phyloP scores from a whole-genome alignment of 2,888 invertebrate genomes.

The Xestia rhomboidea region DNA sequence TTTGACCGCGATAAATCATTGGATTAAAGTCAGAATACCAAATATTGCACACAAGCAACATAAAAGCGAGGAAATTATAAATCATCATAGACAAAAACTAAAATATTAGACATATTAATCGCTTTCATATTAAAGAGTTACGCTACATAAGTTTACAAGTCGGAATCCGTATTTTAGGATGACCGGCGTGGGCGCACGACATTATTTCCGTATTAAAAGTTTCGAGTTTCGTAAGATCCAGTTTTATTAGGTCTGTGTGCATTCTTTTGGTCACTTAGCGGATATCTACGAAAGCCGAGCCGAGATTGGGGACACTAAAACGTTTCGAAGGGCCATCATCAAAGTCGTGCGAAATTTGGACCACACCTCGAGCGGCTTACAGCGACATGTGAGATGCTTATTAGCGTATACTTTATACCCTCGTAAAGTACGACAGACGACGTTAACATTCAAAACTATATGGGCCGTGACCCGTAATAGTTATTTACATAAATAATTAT shows the following conservation, averaged over 20 bases:
- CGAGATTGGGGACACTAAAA: conserved; percentile 76
- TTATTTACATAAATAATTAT: conserved; percentile 70
- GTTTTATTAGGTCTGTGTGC: conserved; percentile 76
- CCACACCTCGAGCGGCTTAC: conserved; percentile 76
- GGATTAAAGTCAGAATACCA: conserved; percentile 65
- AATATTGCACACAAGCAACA: conserved; percentile 66
- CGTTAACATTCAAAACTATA: conserved; percentile 63
- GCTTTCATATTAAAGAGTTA: conserved; percentile 73
- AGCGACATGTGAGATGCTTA: conserved; percentile 65
- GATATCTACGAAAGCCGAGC: conserved; percentile 78
- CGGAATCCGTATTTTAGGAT: conserved; percentile 70
- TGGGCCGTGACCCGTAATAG: conserved; percentile 66
- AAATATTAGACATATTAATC: conserved; percentile 72
- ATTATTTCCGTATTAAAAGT: conserved; percentile 80
- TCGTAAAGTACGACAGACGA: conserved; percentile 62
- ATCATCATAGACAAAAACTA: conserved; percentile 69
- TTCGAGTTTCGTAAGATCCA: conserved; percentile 77
- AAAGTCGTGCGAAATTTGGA: conserved; percentile 80
- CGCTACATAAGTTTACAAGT: conserved; percentile 71
- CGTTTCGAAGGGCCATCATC: conserved; percentile 77
- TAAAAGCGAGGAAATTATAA: conserved; percentile 68
- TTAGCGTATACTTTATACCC: conserved; percentile 65
- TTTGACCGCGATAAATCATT: conserved; percentile 59
- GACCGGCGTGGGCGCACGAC: conserved; percentile 78
- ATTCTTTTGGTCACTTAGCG: conserved; percentile 85